phyloP scores from a whole-genome alignment of 2,797 vertebrate genomes.

The Orientallactaga sibirica region DNA sequence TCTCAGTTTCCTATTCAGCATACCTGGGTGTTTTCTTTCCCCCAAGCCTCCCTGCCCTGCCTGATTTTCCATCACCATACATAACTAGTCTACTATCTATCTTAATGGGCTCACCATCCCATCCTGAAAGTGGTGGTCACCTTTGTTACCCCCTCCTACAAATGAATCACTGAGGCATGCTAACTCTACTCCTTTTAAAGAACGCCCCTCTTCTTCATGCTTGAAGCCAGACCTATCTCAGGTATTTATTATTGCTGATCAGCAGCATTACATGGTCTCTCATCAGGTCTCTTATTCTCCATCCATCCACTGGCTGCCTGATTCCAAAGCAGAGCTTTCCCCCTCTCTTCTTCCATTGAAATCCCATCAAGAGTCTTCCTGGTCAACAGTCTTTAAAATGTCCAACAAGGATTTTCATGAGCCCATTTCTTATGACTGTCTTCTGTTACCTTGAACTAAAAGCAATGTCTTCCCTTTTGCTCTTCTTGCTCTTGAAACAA shows the following conservation, averaged over 20 bases:
- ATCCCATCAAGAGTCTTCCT: conserved; percentile 21
- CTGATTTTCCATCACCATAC: background rate
- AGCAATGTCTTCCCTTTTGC: background rate
- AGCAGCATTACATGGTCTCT: background rate
- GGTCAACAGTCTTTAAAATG: conserved; percentile 53
- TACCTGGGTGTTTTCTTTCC: background rate
- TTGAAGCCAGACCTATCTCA: background rate
- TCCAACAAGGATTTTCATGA: background rate
- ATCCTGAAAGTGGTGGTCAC: background rate
- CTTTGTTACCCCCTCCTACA: background rate
- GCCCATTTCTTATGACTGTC: background rate
- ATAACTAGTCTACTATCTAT: background rate
- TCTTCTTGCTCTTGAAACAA: background rate
- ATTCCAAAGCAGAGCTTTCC: background rate
- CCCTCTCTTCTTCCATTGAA: conserved; percentile 31
- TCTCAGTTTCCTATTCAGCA: background rate
- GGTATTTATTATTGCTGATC: background rate
- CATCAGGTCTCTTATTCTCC: background rate
- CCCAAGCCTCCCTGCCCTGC: background rate
- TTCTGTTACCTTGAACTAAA: background rate
- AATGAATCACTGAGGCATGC: background rate
- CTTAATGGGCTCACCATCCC: background rate
- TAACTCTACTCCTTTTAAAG: background rate
- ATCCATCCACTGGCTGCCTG: background rate
- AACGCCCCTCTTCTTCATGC: background rate